Conservation (phyloP, 2,113 vertebrate species). For the Sorex fumeus region DNA sequence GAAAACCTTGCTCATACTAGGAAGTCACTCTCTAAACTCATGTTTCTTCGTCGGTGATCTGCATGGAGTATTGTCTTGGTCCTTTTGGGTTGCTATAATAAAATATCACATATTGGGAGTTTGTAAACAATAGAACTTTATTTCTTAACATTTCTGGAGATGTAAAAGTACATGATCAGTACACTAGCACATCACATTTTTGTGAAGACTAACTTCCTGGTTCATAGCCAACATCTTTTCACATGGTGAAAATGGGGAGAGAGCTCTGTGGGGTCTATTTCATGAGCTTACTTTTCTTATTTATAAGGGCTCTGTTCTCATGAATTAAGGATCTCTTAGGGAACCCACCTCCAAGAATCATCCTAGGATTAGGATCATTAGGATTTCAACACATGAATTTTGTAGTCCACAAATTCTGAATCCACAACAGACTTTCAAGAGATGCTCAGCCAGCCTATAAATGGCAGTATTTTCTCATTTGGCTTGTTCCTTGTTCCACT, state of each 20-base stretch:
- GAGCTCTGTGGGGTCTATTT: neutral
- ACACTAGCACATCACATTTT: neutral
- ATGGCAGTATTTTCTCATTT: neutral
- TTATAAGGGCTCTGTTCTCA: neutral
- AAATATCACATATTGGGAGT: neutral
- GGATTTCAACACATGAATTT: neutral
- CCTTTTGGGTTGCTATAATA: neutral
- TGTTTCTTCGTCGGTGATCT: neutral
- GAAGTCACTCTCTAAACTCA: neutral
- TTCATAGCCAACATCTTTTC: neutral
- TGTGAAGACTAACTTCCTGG: neutral
- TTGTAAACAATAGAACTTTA: neutral
- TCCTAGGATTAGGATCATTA: neutral
- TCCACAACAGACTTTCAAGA: neutral
- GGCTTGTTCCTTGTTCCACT: neutral
- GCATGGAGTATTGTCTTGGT: neutral
- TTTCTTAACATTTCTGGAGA: neutral
- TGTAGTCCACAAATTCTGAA: neutral
- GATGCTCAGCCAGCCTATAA: neutral
- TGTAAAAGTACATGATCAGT: neutral
- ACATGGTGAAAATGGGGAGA: neutral
- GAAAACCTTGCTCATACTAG: neutral
- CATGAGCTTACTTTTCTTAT: neutral
- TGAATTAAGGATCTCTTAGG: neutral
- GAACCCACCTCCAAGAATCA: too few relatives aligned